Evolutionary conservation across 2,113 vertebrate species (phyloP).

Genomic region (Bagarius yarrelli): DNA sequence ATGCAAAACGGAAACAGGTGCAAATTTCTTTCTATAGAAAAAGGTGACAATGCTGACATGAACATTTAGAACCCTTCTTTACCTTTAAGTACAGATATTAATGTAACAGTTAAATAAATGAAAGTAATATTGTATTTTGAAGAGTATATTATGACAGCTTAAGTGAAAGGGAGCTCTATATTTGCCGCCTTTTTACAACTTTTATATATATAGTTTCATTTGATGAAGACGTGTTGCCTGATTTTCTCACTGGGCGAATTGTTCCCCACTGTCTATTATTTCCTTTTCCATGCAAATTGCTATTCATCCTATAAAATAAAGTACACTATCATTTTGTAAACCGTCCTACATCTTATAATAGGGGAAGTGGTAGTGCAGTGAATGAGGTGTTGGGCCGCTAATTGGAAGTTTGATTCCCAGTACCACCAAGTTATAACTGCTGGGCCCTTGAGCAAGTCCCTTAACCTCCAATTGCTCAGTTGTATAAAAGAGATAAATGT

Average conservation of each 20-base stretch:
- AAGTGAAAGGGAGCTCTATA: neutral
- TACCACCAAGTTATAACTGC: too few species aligned
- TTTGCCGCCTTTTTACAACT: neutral
- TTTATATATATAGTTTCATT: neutral
- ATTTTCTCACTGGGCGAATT: neutral
- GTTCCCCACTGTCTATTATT: neutral
- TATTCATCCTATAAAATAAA: neutral
- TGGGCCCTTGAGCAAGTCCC: too few species aligned
- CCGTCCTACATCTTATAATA: neutral
- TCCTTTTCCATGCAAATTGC: neutral
- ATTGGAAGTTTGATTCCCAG: too few species aligned
- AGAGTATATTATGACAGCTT: neutral
- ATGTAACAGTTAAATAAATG: neutral
- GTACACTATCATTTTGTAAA: neutral
- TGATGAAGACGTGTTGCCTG: neutral
- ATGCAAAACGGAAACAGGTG: too few species aligned
- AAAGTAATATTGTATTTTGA: neutral
- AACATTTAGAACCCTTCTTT: too few species aligned
- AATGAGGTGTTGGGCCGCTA: too few species aligned
- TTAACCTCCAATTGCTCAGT: too few species aligned
- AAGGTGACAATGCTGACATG: too few species aligned
- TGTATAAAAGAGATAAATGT: too few species aligned
- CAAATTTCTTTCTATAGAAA: too few species aligned
- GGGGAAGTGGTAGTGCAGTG: too few species aligned
- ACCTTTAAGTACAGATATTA: too few species aligned